Evolutionary conservation across 2,888 invertebrate species (phyloP).

Genomic region (Trimorus sp.): DNA sequence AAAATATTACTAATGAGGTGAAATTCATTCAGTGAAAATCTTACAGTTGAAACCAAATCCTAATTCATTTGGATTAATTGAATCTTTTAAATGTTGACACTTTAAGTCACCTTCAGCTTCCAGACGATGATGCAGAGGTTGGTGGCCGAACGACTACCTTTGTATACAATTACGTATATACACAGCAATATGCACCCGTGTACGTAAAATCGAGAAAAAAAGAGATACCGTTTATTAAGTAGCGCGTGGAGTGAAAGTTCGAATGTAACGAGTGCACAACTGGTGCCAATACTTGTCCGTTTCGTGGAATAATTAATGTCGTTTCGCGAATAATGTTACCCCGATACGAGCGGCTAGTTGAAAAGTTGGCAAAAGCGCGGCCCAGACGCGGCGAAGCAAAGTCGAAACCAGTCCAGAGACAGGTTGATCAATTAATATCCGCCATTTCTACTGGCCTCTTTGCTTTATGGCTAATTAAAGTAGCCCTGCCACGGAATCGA

Average conservation of each 20-base stretch:
- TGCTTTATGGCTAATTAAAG: slow-evolving; percentile 5
- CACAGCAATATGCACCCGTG: background rate
- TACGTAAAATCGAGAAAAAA: slow-evolving; percentile 37
- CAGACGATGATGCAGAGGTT: background rate
- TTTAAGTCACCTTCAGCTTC: background rate
- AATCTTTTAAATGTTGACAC: no score
- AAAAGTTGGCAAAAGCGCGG: slow-evolving; percentile 30
- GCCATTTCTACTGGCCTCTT: slow-evolving; percentile 4
- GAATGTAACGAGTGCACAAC: slow-evolving; percentile 68
- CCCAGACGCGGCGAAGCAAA: slow-evolving; percentile 25
- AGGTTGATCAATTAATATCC: slow-evolving; percentile 47
- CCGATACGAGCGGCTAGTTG: slow-evolving; percentile 29
- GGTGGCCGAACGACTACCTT: background rate
- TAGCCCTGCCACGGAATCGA: no score
- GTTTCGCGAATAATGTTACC: slow-evolving; percentile 41
- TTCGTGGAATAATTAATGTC: slow-evolving; percentile 53
- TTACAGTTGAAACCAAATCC: no score
- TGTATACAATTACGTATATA: no score
- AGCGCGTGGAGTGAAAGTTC: slow-evolving; percentile 75
- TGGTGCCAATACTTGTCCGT: slow-evolving; percentile 68
- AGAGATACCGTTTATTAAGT: slow-evolving; percentile 72
- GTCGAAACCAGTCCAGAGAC: slow-evolving; percentile 42
- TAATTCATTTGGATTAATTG: no score
- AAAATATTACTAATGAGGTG: no score
- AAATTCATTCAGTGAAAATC: no score